phyloP scores from a whole-genome alignment of 2,888 invertebrate genomes.

The Pandemis corylana region DNA sequence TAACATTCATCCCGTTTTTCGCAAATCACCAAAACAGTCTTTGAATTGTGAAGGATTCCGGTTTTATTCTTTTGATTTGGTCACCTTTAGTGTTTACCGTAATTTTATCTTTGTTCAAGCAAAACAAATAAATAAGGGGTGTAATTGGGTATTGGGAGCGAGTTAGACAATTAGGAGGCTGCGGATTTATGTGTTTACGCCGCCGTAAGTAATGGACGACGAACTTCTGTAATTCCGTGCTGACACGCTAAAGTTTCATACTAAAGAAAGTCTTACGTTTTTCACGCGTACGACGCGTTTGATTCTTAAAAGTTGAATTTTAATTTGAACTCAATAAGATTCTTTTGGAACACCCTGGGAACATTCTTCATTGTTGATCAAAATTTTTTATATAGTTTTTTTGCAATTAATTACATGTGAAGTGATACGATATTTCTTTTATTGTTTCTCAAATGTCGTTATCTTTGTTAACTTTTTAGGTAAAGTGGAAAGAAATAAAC shows the following conservation, averaged over 20 bases:
- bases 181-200: constrained; percentile 75
- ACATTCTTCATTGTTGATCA: background rate
- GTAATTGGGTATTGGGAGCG: constrained; percentile 63
- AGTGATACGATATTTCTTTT: background rate
- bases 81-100: background rate
- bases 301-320: background rate
- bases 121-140: constrained; percentile 73
- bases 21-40: background rate
- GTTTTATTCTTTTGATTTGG: background rate
- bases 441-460: background rate
- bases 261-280: background rate
- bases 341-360: background rate
- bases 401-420: too few relatives aligned
- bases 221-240: constrained; percentile 29
- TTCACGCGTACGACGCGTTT: background rate
- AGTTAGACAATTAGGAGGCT: constrained; percentile 70
- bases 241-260: background rate
- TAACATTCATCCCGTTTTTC: too few relatives aligned
- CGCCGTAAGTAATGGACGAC: constrained; percentile 46
- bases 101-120: constrained; percentile 43
- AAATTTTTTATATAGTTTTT: too few relatives aligned
- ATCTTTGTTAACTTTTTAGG: background rate
- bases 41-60: background rate
- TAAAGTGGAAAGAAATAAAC: constrained; percentile 19
- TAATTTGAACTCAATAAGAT: background rate